These are phyloP conservation scores for Poecile atricapillus DNA, from an alignment of 2,113 vertebrate genomes.

Conservation along the genomic window DNA sequence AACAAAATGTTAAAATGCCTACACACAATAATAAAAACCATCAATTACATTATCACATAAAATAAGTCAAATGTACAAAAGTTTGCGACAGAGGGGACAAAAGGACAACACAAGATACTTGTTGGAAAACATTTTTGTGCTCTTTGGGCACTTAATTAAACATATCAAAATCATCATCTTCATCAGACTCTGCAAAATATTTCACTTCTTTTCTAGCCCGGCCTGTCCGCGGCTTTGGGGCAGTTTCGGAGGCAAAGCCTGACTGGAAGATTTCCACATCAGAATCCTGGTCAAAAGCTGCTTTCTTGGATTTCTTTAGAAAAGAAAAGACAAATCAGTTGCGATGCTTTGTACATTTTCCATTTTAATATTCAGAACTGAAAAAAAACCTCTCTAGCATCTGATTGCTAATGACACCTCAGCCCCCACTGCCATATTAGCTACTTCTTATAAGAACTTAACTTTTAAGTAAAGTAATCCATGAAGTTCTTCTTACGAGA, in stretches of 20 bases:
- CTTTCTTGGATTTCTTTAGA: slow-evolving; percentile 86
- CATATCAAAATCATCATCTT: slow-evolving; percentile 89
- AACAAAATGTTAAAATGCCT: slow-evolving; percentile 99
- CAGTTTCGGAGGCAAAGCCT: slow-evolving; percentile 70
- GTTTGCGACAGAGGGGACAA: slow-evolving; percentile 86
- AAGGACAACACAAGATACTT: slow-evolving; percentile 79
- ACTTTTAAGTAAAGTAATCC: not conserved
- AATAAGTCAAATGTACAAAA: slow-evolving; percentile 98
- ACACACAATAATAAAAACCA: slow-evolving; percentile 96
- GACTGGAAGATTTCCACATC: slow-evolving; percentile 82
- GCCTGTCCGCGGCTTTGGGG: slow-evolving; percentile 81
- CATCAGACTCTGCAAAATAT: slow-evolving; percentile 92
- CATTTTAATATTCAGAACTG: not conserved
- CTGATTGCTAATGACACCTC: not conserved
- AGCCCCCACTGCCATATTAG: not conserved
- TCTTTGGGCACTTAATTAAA: slow-evolving; percentile 85
- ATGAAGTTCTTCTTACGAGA: not conserved
- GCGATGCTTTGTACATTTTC: not conserved
- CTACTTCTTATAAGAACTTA: accelerated
- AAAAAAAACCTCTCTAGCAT: not conserved
- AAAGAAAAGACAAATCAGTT: not conserved
- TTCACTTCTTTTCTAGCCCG: slow-evolving; percentile 93
- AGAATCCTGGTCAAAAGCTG: slow-evolving; percentile 80
- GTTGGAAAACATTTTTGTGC: slow-evolving; percentile 76
- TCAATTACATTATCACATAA: slow-evolving; percentile 93